Percentiles rank a stretch among this genome's conserved stretches.
Evolutionary conservation across 2,113 vertebrate species (phyloP).

Genomic region (Myanophis thanlyinensis): DNA sequence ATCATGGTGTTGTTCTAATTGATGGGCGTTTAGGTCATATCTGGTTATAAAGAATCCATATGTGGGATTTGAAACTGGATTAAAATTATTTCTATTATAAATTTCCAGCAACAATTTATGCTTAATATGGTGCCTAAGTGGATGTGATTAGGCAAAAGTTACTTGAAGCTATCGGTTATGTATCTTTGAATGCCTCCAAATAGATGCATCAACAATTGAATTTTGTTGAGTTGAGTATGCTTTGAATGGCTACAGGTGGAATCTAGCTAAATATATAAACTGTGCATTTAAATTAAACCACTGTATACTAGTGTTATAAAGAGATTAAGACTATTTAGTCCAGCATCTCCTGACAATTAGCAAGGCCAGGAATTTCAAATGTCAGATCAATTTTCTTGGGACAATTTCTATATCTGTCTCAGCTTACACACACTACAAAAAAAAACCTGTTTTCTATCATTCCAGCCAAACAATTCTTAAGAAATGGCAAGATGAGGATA

Average conservation of each 20-base stretch:
- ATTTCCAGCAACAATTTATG: not conserved
- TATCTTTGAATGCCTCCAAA: not conserved
- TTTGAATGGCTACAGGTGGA: not conserved
- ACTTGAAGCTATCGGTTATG: not conserved
- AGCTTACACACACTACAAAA: not conserved
- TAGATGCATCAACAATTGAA: no score
- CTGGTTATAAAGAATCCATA: not conserved
- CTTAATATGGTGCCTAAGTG: not conserved
- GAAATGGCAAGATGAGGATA: not conserved
- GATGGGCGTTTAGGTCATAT: not conserved
- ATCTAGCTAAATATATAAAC: not conserved
- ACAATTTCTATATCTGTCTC: not conserved
- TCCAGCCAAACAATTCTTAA: not conserved
- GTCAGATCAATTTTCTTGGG: not conserved
- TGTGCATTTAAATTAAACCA: not conserved
- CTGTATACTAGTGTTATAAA: not conserved
- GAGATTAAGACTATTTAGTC: not conserved
- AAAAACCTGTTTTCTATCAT: not conserved
- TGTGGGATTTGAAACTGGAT: not conserved
- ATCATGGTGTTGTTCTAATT: not conserved
- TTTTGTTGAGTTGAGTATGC: not conserved
- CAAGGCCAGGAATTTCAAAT: not conserved
- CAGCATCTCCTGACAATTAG: not conserved
- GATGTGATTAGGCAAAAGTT: not conserved
- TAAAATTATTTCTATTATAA: not conserved